phyloP scores from a whole-genome alignment of 2,888 invertebrate species.

The Lydus trimaculatus region DNA sequence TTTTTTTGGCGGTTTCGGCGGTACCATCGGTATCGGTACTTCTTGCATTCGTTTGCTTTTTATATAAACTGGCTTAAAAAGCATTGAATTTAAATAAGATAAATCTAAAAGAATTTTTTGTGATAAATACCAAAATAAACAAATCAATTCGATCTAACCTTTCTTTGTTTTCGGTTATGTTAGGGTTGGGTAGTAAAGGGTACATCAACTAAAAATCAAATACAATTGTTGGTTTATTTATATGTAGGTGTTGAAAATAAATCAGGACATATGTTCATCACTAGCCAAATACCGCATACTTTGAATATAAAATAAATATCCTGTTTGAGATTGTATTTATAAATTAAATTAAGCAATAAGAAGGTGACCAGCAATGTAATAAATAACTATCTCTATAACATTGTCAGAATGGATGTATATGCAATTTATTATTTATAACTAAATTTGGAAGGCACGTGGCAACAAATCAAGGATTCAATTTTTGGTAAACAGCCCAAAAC shows the following conservation, averaged over 20 bases:
- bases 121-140: neutral
- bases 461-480: neutral
- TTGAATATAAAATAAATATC: slow-evolving; percentile 6
- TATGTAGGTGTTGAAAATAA: slow-evolving; percentile 6
- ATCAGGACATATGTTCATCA: slow-evolving; percentile 1
- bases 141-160: neutral
- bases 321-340: neutral
- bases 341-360: neutral
- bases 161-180: neutral
- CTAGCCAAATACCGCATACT: slow-evolving; percentile 6
- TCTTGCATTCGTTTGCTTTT: slow-evolving; percentile 48
- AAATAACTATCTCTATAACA: neutral
- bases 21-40: slow-evolving; percentile 47
- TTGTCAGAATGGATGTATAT: neutral
- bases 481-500: neutral
- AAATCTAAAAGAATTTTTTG: neutral
- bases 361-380: neutral
- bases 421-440: neutral
- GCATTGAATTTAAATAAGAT: slow-evolving; percentile 33
- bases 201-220: neutral
- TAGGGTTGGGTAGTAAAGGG: neutral
- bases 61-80: slow-evolving; percentile 52
- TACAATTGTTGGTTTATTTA: neutral
- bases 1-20: slow-evolving; percentile 35
- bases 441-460: neutral